Conservation (phyloP, 2,113 vertebrate species). For the Megaleporinus macrocephalus region DNA sequence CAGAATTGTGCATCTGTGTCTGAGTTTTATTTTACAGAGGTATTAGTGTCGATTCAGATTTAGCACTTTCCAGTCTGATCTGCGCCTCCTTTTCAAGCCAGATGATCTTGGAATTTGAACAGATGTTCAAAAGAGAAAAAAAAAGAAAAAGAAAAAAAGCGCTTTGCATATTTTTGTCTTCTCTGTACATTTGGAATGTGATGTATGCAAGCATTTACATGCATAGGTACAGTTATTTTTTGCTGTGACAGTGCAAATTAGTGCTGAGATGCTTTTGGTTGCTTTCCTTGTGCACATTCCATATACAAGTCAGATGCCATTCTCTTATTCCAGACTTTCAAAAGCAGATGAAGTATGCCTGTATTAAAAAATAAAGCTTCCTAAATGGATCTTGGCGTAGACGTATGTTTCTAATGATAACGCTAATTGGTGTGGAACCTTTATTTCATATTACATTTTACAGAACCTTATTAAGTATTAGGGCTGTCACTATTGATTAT, state of each 20-base stretch:
- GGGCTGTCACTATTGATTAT: no score
- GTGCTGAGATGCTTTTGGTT: neutral
- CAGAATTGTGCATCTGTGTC: neutral
- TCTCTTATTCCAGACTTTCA: neutral
- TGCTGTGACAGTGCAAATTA: neutral
- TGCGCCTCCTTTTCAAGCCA: neutral
- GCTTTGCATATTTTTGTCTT: neutral
- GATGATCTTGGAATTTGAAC: conserved; percentile 12
- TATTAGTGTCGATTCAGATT: conserved; percentile 27
- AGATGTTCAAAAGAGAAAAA: no score
- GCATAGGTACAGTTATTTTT: neutral
- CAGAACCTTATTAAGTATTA: no score
- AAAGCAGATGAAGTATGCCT: neutral
- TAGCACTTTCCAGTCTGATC: conserved; percentile 1
- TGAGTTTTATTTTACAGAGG: conserved; percentile 25
- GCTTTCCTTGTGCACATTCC: neutral
- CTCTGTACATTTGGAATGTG: neutral
- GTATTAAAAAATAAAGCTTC: no score
- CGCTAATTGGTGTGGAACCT: no score
- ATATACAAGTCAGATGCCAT: neutral
- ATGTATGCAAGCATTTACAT: neutral
- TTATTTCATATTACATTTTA: no score
- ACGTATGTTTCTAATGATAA: no score
- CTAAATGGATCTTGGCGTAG: no score
- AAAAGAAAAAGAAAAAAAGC: neutral